Evolutionary conservation across 1,140 invertebrate species (phyloP).

Genomic region (Carcinoscorpius rotundicauda): DNA sequence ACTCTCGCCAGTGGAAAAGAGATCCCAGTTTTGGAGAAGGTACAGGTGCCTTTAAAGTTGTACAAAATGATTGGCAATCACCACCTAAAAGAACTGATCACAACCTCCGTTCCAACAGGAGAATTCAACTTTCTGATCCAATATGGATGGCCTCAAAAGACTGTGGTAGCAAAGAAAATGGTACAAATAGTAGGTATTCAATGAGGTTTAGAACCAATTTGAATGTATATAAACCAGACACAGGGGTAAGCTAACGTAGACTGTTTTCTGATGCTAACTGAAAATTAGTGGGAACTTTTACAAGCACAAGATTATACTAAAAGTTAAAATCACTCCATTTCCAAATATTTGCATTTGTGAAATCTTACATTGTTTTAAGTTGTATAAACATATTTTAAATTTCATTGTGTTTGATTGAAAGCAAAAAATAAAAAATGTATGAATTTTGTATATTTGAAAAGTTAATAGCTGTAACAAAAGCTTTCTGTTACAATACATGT

Average conservation of each 20-base stretch:
- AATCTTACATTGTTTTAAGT: too few species aligned
- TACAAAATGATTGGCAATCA: not conserved
- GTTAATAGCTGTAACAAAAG: not conserved
- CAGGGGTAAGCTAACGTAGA: too few species aligned
- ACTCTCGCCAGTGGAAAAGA: conserved; percentile 11
- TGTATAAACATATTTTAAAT: not conserved
- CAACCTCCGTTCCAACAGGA: not conserved
- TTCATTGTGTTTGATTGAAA: not conserved
- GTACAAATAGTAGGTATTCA: not conserved
- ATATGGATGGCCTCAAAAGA: too few species aligned
- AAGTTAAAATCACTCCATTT: too few species aligned
- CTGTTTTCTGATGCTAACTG: too few species aligned
- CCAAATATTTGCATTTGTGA: too few species aligned
- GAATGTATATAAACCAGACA: too few species aligned
- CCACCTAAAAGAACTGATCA: not conserved
- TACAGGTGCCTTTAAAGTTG: not conserved
- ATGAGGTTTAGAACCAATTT: not conserved
- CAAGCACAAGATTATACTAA: too few species aligned
- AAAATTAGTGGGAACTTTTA: too few species aligned
- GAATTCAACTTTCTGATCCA: not conserved
- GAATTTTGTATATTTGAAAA: not conserved
- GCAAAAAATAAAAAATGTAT: not conserved
- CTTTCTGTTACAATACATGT: not conserved
- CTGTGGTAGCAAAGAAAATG: not conserved
- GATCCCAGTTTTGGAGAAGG: conserved; percentile 6